Evolutionary conservation across 2,797 vertebrate genomes (phyloP), one percentile per base, ranked within the genome.

Genomic region (Typhlichthys eigenmanni): DNA sequence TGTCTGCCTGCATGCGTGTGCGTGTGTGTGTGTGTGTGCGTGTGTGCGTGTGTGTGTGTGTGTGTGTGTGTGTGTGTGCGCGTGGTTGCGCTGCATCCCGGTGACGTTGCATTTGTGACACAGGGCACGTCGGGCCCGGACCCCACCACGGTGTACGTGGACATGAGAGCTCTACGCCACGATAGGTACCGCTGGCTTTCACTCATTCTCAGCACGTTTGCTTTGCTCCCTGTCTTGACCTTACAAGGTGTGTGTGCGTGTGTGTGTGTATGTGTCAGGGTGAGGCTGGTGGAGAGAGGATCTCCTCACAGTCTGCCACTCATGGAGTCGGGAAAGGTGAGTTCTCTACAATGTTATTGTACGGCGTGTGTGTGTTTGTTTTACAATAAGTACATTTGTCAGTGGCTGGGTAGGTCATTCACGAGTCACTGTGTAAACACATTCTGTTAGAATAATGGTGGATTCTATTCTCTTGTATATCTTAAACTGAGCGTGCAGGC

Each of bases 271-370:
- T 52, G 57, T 64, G 59, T 53, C 90, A 99, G 97, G 89, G 97
- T 99, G 43, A 95, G 96, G 55, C 78, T 99, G 71, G 97, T 99
- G 2, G 97, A 99, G 91, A 84, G 95, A 91, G 97, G 97, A 2
- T 98, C 97, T 59, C 97, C 97, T 67, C 97, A 99, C 76, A 98
- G 97, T 85, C 89, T 99, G 74, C 97, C 97, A 0, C 88, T 99
- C 4, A 97, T 99, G 97, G 97, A 99, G 73, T 99, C 97, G 13
- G 97, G 97, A 81, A 99, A 98, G 92, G 97, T 99, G 89, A 94
- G 94, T 74, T 10, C 12, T 29, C 32, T n/a, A 9, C 17, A 16
- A 13, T 43, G 38, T 43, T 43, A 43, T 43, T 43, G 38, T 43
- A 43, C 2, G 8, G 1, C 24, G 24, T 43, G 9, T 10, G 1